Conservation (phyloP, 2,113 vertebrate species). For the Ophthalmolycus amberensis region DNA sequence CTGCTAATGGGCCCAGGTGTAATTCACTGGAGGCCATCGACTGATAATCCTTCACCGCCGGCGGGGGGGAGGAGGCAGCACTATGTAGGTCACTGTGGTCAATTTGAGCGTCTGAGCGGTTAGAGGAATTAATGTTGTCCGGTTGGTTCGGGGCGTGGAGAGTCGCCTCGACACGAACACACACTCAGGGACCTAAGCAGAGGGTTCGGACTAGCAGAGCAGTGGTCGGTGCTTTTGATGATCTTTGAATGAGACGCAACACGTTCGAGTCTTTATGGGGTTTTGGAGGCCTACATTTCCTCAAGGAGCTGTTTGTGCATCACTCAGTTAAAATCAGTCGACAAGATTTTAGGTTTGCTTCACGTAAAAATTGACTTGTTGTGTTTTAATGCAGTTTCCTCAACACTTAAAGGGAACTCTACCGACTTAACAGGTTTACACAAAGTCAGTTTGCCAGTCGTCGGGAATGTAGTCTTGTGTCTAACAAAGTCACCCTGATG, state of each 20-base stretch:
- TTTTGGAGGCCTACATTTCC: neutral
- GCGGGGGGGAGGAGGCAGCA: slow-evolving; percentile 23
- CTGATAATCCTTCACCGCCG: slow-evolving; percentile 46
- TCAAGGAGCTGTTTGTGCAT: neutral
- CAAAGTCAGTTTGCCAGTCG: too few relatives aligned
- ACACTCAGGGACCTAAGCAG: slow-evolving; percentile 17
- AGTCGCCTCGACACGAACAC: neutral
- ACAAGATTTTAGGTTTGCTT: neutral
- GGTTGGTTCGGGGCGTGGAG: slow-evolving; percentile 32
- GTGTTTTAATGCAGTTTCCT: neutral
- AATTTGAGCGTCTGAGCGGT: slow-evolving; percentile 59
- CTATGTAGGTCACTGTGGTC: slow-evolving; percentile 67
- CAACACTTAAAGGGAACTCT: neutral
- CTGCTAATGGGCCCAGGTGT: slow-evolving; percentile 40
- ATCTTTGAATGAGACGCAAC: slow-evolving; percentile 2
- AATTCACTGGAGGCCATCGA: slow-evolving; percentile 56
- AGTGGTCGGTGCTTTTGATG: neutral
- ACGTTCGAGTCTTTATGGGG: neutral
- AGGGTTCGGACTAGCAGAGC: neutral
- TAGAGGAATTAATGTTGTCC: slow-evolving; percentile 62
- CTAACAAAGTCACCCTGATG: neutral
- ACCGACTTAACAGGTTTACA: too few relatives aligned
- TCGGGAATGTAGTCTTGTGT: too few relatives aligned
- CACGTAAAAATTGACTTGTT: neutral
- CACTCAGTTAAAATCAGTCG: neutral